Evolutionary conservation across 1,140 invertebrate genomes (phyloP), one percentile per base, ranked within the genome.

Genomic region (Stratiolaelaps scimitus): DNA sequence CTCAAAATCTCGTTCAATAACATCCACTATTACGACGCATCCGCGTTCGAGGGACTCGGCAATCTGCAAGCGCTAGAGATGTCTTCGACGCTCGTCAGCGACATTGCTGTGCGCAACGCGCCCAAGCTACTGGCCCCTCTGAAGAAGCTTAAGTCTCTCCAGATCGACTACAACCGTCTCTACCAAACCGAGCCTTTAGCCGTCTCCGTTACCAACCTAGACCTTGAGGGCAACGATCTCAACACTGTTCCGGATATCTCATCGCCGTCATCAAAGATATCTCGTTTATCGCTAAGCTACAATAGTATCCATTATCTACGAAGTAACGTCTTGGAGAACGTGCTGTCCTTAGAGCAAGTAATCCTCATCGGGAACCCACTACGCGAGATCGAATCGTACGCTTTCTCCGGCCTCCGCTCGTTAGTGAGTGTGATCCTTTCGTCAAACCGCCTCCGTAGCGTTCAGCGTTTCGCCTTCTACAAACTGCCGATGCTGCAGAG

Each of bases 1-100:
- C 53, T 60, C 26, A 60, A 60, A 23, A 15, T 60, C 26, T 60
- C 53, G n/a, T 60, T 60, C 53, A 60, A 60, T 34, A 60, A 60
- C 10, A 60, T 60, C 23, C 53, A 60, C 15, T 60, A 19, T 23
- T 60, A 60, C 53, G 53, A 60, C 23, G 34, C 2, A 15, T 34
- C 23, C 2, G 53, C 53, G 1, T 60, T 60, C 53, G 53, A 26
- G 2, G 34, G 15, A 26, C 53, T 60, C 15, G 53, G 20, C 4
- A 60, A 60, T 19, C 53, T 60, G 17, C 53, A 60, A 10, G 53
- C 34, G 17, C 23, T 60, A 15, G 53, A 60, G 53, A 60, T 60
- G 23, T 60, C 53, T 5, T 60, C 53, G 53, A 60, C 53, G 1
- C 26, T 60, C 13, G 23, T 10, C 17, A 60, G 53, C 53, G 53